Percentiles rank a stretch among this genome's conserved stretches.
Evolutionary conservation across 2,888 invertebrate species (phyloP).

Genomic region (Caenorhabditis imperialis): DNA sequence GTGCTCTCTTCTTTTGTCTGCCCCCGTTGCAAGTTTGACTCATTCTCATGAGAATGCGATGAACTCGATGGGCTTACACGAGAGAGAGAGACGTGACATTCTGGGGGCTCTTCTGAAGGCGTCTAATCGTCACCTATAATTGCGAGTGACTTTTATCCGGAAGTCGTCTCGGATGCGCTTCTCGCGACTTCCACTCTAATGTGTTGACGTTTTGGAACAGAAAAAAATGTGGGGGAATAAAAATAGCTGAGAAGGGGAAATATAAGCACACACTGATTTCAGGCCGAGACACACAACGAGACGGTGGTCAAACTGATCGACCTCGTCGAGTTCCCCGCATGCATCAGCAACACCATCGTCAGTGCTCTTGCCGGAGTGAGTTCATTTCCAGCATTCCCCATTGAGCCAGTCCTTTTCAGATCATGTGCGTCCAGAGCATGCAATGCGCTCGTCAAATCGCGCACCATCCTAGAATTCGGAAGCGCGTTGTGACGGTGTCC

Average conservation of each 20-base stretch:
- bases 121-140: conserved; percentile 41
- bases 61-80: neutral
- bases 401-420: no score
- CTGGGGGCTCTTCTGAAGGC: neutral
- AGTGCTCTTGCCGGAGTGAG: no score
- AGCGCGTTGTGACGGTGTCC: conserved; percentile 86
- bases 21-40: conserved; percentile 10
- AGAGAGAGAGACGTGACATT: conserved; percentile 1
- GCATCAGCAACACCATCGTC: conserved; percentile 24
- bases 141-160: conserved; percentile 41
- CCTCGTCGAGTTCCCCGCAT: conserved; percentile 30
- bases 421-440: conserved; percentile 88
- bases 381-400: no score
- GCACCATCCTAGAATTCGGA: conserved; percentile 82
- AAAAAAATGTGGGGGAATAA: neutral
- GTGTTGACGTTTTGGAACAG: conserved; percentile 2
- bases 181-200: conserved; percentile 8
- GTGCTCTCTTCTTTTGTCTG: conserved; percentile 29
- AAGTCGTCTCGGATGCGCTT: conserved; percentile 9
- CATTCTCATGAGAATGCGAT: conserved; percentile 11
- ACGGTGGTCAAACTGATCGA: conserved; percentile 25
- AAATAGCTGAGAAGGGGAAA: neutral
- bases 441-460: conserved; percentile 87
- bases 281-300: conserved; percentile 34
- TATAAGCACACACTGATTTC: conserved; percentile 5